A percentile compares a stretch with the other conserved stretches of the same genome.
Evolutionary conservation across 2,797 vertebrate species (phyloP).

Genomic region (Eleutherodactylus coqui): DNA sequence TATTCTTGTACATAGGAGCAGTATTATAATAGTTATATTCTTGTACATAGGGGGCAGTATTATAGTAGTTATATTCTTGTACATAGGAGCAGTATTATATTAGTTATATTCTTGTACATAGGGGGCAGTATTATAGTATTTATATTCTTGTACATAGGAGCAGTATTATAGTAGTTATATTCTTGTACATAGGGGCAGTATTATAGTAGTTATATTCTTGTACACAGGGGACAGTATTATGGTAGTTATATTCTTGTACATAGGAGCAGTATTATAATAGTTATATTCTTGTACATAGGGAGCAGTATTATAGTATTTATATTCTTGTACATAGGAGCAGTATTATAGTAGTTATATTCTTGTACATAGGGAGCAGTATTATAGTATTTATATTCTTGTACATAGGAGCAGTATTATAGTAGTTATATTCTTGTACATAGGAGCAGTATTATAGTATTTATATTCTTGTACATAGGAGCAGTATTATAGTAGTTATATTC

Average conservation of each 20-base stretch:
- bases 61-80: too few relatives aligned
- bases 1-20: too few relatives aligned
- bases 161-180: too few relatives aligned
- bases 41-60: too few relatives aligned
- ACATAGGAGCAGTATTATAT: too few relatives aligned
- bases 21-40: too few relatives aligned
- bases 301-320: not conserved
- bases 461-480: not conserved
- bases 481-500: slow-evolving; percentile 14
- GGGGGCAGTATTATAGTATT: too few relatives aligned
- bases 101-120: too few relatives aligned
- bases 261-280: not conserved
- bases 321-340: not conserved
- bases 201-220: slow-evolving; percentile 3
- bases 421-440: not conserved
- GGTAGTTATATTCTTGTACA: not conserved
- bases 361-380: not conserved
- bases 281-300: slow-evolving; percentile 2
- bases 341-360: not conserved
- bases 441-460: slow-evolving; percentile 7
- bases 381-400: slow-evolving; percentile 12
- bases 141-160: too few relatives aligned
- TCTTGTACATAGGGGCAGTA: too few relatives aligned
- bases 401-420: not conserved
- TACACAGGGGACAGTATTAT: not conserved